Conservation (phyloP, 2,113 vertebrate species). For the Centropristis striata region DNA sequence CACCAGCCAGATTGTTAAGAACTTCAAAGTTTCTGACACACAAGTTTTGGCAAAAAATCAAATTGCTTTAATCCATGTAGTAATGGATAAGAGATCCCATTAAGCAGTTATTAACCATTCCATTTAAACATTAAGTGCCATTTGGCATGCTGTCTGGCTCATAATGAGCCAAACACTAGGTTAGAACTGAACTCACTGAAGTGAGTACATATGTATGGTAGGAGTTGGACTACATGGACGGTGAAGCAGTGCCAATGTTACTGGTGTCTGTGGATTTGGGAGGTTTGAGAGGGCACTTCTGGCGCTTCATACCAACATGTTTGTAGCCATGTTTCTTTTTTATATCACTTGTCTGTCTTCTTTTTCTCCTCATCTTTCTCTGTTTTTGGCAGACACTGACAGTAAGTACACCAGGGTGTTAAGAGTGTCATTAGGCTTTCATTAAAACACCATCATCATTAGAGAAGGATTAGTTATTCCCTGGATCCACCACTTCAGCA, state of each 20-base stretch:
- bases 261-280: background rate
- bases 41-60: constrained; percentile 11
- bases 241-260: background rate
- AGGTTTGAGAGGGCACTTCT: background rate
- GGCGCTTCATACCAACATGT: constrained; percentile 12
- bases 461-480: constrained; percentile 77
- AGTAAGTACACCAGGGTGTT: constrained; percentile 69
- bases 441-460: constrained; percentile 86
- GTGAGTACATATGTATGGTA: background rate
- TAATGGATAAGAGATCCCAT: constrained; percentile 6
- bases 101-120: background rate
- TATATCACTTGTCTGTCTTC: background rate
- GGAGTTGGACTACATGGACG: background rate
- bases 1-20: background rate
- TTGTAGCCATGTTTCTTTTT: background rate
- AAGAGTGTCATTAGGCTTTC: constrained; percentile 80
- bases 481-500: constrained; percentile 63
- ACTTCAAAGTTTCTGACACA: background rate
- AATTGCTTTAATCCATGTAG: constrained; percentile 1
- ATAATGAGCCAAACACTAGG: background rate
- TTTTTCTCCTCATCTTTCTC: constrained; percentile 34
- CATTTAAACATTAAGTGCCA: constrained; percentile 9
- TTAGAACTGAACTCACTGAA: background rate
- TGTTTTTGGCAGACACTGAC: constrained; percentile 59
- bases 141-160: constrained; percentile 26